Evolutionary conservation across 2,888 invertebrate species (phyloP), one percentile per base, ranked within the genome.

Genomic region (Tinea trinotella): DNA sequence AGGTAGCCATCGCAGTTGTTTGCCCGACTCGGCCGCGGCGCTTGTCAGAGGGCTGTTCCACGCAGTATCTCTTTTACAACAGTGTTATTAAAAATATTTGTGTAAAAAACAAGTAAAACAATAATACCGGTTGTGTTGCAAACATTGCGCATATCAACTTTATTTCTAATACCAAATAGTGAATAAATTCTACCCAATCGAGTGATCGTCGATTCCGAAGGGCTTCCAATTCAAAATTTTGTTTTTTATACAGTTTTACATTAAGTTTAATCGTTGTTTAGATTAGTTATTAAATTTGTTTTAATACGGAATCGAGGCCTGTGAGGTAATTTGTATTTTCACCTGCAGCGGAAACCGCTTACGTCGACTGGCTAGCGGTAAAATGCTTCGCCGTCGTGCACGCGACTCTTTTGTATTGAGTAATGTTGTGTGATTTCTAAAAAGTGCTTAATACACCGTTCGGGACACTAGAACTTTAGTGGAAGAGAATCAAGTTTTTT

Each of bases 321-420:
- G 17, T 46, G 46, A 46, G 46, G 46, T 46, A 46, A 46, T 46
- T 46, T 19, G 46, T 6, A 46, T 80, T 84, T 83, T 81, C 80
- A 79, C 81, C 76, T 70, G 72, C 70, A 75, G 67, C 81, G 83
- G 81, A 82, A 82, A 81, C 77, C 66, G 82, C 77, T 78, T 81
- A 82, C 83, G 83, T 83, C 70, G 76, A 73, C 80, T 50, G 24
- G 74, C 64, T 84, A 84, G 83, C 84, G 84, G 83, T 84, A 83
- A 79, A 83, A 71, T 77, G 70, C 72, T 75, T 70, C 71, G 74
- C 76, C 72, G 75, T 70, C 70, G 40, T 46, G 69, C 83, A 80
- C 80, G 79, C 80, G 74, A 79, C 67, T 71, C 52, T 72, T 71
- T 68, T 69, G 71, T 40, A n/a, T 81, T 79, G 74, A 67, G 79